Evolutionary conservation across 2,888 invertebrate genomes (phyloP), one percentile per base, ranked within the genome.

Genomic region (Xanthorhoe designata): DNA sequence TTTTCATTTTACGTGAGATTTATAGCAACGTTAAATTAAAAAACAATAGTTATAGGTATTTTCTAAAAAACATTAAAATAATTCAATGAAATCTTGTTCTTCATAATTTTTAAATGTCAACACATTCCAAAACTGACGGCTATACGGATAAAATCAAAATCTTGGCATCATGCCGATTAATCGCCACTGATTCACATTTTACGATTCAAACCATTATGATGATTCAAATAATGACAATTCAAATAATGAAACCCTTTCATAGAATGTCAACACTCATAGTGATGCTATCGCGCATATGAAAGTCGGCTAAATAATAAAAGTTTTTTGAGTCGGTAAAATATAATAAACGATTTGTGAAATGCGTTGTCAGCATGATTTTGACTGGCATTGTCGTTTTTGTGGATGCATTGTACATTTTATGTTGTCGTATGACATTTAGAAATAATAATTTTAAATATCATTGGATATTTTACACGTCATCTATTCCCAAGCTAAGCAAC

Each of bases 291-390:
- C 77, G 80, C 83, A 85, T 82, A 84, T 75, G 69, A 76, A 79
- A 78, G 77, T 67, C 79, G 75, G 79, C 77, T 85, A 82, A 87
- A 88, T 82, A 88, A 85, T 42, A 24, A 42, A 42, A n/a, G 19
- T 59, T 59, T 51, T 42, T 24, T 18, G 38, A 35, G 18, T 52
- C 17, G 24, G 59, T 59, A 50, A 82, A 88, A 82, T 81, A 84
- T 91, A 87, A 91, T 87, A 88, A 91, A 92, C 85, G 90, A 88
- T 86, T 87, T 87, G 87, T 89, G 81, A 90, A 87, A 91, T 84
- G 91, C 85, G 77, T 82, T 92, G 92, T 93, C 93, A 93, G 93
- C 93, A 89, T 92, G 93, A 93, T 64, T 67, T 64, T 59, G 57
- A 68, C 17, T 64, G 57, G 57, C 60, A 55, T 8, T 47, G 18